Percentiles rank a stretch among this genome's conserved stretches.
Conservation (phyloP, 2,888 invertebrate species). For the Himalopsyche japonica region DNA sequence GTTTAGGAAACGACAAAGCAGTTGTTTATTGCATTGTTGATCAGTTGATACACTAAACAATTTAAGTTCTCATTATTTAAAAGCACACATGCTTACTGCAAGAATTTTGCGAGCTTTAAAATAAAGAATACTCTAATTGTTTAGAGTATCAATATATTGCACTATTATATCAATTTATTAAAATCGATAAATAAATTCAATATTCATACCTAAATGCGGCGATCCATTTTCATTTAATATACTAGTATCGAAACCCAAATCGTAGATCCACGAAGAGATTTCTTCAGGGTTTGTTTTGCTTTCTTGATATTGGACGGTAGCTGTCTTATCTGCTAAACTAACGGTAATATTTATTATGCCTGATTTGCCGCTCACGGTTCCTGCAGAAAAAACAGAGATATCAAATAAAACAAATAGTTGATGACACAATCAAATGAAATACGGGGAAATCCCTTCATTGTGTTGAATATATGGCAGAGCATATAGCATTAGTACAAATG, state of each 20-base stretch:
- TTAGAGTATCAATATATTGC: too few species aligned
- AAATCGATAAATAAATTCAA: too few species aligned
- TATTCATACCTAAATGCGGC: constrained; percentile 7
- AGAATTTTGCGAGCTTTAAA: too few species aligned
- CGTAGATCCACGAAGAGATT: constrained; percentile 71
- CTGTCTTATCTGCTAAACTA: constrained; percentile 66
- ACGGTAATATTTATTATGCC: constrained; percentile 68
- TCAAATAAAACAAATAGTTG: background rate
- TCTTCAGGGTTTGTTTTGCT: constrained; percentile 52
- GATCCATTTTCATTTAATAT: constrained; percentile 21
- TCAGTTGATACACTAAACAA: too few species aligned
- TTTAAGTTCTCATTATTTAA: too few species aligned
- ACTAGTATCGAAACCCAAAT: constrained; percentile 77
- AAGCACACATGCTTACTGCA: too few species aligned
- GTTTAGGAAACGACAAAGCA: too few species aligned
- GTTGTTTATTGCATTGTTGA: too few species aligned
- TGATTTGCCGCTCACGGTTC: constrained; percentile 62
- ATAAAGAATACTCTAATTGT: too few species aligned
- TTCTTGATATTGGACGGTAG: constrained; percentile 63
- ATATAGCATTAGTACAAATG: too few species aligned
- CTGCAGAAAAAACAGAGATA: constrained; percentile 46
- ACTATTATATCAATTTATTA: too few species aligned
- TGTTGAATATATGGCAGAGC: too few species aligned
- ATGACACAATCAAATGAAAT: background rate
- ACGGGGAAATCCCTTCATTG: background rate